Evolutionary conservation across 2,113 vertebrate genomes (phyloP).

Genomic region (Balaeniceps rex): DNA sequence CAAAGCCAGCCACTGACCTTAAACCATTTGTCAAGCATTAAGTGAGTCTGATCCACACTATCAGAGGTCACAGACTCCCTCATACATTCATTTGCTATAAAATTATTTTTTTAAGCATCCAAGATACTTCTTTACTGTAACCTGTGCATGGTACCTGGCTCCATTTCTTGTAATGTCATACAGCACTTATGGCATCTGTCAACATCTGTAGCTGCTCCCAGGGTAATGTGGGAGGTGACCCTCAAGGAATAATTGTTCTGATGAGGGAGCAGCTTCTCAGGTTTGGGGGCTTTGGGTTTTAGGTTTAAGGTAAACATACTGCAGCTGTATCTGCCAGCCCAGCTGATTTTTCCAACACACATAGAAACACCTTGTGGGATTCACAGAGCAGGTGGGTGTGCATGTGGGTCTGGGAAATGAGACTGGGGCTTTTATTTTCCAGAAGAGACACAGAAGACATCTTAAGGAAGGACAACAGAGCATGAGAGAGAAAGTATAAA

Average conservation of each 20-base stretch:
- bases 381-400: not conserved
- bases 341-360: not conserved
- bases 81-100: not conserved
- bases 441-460: not conserved
- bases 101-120: not conserved
- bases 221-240: not conserved
- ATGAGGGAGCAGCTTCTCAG: not conserved
- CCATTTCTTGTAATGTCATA: not conserved
- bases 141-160: not conserved
- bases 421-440: not conserved
- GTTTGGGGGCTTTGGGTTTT: not conserved
- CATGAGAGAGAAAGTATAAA: not conserved
- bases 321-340: not conserved
- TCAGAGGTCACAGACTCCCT: conserved; percentile 14
- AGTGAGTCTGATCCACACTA: not conserved
- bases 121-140: not conserved
- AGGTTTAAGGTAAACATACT: not conserved
- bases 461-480: conserved; percentile 21
- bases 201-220: conserved; percentile 23
- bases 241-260: not conserved
- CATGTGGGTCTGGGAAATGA: not conserved
- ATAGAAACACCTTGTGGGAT: not conserved
- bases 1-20: not conserved
- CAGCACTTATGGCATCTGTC: not conserved
- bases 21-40: conserved; percentile 1